Conservation (phyloP, 2,888 invertebrate genomes). For the Orthosia gracilis region DNA sequence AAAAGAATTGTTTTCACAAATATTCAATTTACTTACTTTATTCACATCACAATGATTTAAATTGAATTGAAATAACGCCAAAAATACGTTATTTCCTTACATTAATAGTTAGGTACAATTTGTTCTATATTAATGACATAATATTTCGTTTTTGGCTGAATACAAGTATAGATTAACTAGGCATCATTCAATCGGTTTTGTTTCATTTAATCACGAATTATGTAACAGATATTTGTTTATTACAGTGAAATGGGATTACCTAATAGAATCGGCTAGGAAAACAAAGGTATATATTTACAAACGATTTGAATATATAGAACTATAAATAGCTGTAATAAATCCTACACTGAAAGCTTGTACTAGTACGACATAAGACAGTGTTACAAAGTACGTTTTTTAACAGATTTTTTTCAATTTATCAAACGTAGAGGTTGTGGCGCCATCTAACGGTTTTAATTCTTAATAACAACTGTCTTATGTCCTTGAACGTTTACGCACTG, state of each 20-base stretch:
- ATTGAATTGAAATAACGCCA: constrained; percentile 57
- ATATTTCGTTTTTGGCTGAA: constrained; percentile 40
- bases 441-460: constrained; percentile 19
- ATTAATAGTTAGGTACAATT: constrained; percentile 61
- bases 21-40: constrained; percentile 32
- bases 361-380: constrained; percentile 43
- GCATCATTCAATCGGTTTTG: constrained; percentile 7
- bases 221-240: constrained; percentile 33
- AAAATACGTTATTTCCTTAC: constrained; percentile 50
- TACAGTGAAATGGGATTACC: constrained; percentile 46
- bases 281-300: constrained; percentile 61
- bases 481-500: constrained; percentile 6
- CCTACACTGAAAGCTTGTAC: constrained; percentile 51
- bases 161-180: constrained; percentile 31
- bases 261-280: constrained; percentile 61
- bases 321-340: constrained; percentile 36
- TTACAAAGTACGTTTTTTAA: not conserved
- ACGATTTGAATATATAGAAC: constrained; percentile 47
- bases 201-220: constrained; percentile 19
- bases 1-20: constrained; percentile 12
- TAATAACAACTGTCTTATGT: constrained; percentile 42
- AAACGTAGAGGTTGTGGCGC: constrained; percentile 10
- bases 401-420: not conserved
- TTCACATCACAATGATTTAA: constrained; percentile 57
- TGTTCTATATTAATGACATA: constrained; percentile 54